Base-by-base conservation (phyloP, 1,140 invertebrate genomes). In the Yoshiicerus persimilis region DNA sequence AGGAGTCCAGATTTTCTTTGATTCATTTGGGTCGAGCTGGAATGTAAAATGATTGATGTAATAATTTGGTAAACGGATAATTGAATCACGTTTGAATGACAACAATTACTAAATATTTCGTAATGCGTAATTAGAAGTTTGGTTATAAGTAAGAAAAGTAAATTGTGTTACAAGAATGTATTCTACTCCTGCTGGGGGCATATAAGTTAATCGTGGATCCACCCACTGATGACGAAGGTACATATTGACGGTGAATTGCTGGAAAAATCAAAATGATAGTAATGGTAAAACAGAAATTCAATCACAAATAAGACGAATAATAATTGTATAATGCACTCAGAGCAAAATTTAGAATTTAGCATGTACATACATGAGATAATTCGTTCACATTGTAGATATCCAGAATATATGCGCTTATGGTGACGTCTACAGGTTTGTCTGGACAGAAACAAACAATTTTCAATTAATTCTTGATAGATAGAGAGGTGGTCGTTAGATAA, bases 1-100 rank as follows among this genome's bases (percentile, higher is more conserved):
- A 10, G 88, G 89, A 11, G 86, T 25, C 89, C 89, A 90, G 3
- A 90, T 62, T 32, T 88, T 87, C 13, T 88, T 77, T 1, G 84
- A 39, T 20, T 88, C 25, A 75, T 87, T 85, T n/a, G 85, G 64
- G 25, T 75, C 87, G 0, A 90, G 56, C 89, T 90, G 10, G n/a
- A n/a, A n/a, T n/a, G n/a, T n/a, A n/a, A n/a, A n/a, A n/a, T n/a
- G n/a, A n/a, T n/a, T n/a, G n/a, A n/a, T 6, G 75, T 36, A 66
- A 84, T 0, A 38, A 84, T 84, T 20, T 77, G 6, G 27, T 11
- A 86, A 41, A 41, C 39, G 13, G 13, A 6, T 9, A 64, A 32
- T 62, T 39, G 27, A 38, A 10, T 47, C 4, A 32, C 34, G 41
- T n/a, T 4, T 32, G 5, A 84, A 25, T 23, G 6, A n/a, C n/a